These are phyloP conservation scores for Blastobasis adustella DNA, from an alignment of 2,888 invertebrate species.

Conservation along the genomic window DNA sequence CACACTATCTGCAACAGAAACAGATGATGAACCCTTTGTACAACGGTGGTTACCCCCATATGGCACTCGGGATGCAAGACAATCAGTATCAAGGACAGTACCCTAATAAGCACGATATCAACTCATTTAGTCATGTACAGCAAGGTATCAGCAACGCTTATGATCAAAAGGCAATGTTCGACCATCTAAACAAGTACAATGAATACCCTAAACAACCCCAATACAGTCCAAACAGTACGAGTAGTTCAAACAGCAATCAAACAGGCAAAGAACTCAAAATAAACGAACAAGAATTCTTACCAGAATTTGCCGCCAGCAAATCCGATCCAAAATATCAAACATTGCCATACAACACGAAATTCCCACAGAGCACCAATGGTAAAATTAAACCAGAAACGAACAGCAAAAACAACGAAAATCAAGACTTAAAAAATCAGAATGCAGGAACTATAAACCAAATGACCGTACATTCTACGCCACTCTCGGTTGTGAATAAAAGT, in stretches of 20 bases:
- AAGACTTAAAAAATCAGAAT: slow-evolving; percentile 48
- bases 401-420: slow-evolving; percentile 45
- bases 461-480: slow-evolving; percentile 71
- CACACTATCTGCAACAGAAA: slow-evolving; percentile 71
- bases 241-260: slow-evolving; percentile 68
- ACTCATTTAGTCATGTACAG: slow-evolving; percentile 53
- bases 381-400: slow-evolving; percentile 57
- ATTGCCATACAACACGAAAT: slow-evolving; percentile 91
- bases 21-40: slow-evolving; percentile 67
- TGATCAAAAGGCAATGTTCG: slow-evolving; percentile 58
- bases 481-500: slow-evolving; percentile 77
- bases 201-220: slow-evolving; percentile 69
- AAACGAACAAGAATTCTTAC: slow-evolving; percentile 73
- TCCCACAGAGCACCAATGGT: slow-evolving; percentile 76
- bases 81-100: slow-evolving; percentile 58
- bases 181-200: slow-evolving; percentile 64
- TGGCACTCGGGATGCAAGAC: slow-evolving; percentile 45
- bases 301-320: slow-evolving; percentile 86
- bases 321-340: slow-evolving; percentile 94
- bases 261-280: slow-evolving; percentile 64
- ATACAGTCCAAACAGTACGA: slow-evolving; percentile 74
- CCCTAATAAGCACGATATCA: slow-evolving; percentile 54
- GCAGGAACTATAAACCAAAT: slow-evolving; percentile 61
- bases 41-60: slow-evolving; percentile 55
- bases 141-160: slow-evolving; percentile 66